Conservation (phyloP, 2,113 vertebrate species). For the Salvelinus alpinus region DNA sequence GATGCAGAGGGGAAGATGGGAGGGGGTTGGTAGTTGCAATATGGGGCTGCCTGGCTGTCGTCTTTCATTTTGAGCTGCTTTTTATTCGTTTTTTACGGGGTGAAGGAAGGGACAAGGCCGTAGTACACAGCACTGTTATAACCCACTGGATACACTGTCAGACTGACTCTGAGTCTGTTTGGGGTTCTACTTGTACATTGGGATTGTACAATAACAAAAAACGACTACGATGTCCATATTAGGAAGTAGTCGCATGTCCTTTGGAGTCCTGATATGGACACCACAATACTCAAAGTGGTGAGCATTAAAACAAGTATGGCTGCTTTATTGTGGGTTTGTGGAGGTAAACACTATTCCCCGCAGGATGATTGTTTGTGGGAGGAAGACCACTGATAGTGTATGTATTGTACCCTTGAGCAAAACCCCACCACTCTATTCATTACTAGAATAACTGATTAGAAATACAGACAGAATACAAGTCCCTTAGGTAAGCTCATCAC, state of each 20-base stretch:
- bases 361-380: slow-evolving; percentile 1
- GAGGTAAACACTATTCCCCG: background rate
- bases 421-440: background rate
- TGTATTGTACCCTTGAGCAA: slow-evolving; percentile 31
- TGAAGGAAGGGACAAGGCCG: background rate
- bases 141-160: background rate
- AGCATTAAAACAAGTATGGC: background rate
- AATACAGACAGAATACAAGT: background rate
- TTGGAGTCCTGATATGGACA: background rate
- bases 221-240: background rate
- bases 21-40: background rate
- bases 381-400: slow-evolving; percentile 17
- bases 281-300: background rate
- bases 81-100: background rate
- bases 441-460: slow-evolving; percentile 29
- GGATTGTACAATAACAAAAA: too few relatives aligned
- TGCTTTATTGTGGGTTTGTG: slow-evolving; percentile 2
- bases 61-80: slow-evolving; percentile 23
- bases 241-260: slow-evolving; percentile 7
- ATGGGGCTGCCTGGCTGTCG: slow-evolving; percentile 6
- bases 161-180: background rate
- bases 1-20: background rate
- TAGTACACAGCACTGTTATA: background rate
- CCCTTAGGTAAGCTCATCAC: background rate
- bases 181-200: background rate